A percentile compares a stretch with the other conserved stretches of the same genome.
These are phyloP conservation scores for Rhagonycha lutea DNA, from an alignment of 2,888 invertebrate genomes.

Conservation along the genomic window DNA sequence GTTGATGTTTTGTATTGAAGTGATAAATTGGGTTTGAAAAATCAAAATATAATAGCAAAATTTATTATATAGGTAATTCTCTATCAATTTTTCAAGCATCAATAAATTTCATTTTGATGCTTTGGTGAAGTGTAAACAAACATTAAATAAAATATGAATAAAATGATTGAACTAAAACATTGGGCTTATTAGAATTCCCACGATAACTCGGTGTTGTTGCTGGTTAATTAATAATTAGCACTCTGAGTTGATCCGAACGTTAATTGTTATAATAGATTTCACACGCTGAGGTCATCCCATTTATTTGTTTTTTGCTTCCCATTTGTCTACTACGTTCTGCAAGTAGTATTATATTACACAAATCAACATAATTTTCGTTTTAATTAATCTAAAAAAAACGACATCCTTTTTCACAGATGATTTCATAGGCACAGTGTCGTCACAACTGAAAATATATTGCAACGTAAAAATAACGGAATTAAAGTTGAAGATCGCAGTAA, in stretches of 20 bases:
- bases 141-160: background rate
- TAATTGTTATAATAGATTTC: constrained; percentile 40
- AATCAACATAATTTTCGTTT: constrained; percentile 29
- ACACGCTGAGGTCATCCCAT: constrained; percentile 40
- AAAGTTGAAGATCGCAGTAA: constrained; percentile 18
- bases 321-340: constrained; percentile 22
- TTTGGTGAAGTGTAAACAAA: background rate
- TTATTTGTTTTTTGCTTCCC: constrained; percentile 39
- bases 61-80: background rate
- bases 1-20: background rate
- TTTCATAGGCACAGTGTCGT: constrained; percentile 20
- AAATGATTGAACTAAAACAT: background rate
- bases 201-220: constrained; percentile 37
- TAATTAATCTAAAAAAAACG: constrained; percentile 21
- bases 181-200: constrained; percentile 30
- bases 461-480: constrained; percentile 17
- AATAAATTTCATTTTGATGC: background rate
- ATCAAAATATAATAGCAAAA: background rate
- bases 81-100: background rate
- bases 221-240: constrained; percentile 42
- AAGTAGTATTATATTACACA: constrained; percentile 24
- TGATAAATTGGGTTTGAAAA: background rate
- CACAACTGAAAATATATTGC: constrained; percentile 11
- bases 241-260: constrained; percentile 39
- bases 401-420: constrained; percentile 27